Evolutionary conservation across 2,888 invertebrate species (phyloP), one percentile per base, ranked within the genome.

Genomic region (Ellobium chinense): DNA sequence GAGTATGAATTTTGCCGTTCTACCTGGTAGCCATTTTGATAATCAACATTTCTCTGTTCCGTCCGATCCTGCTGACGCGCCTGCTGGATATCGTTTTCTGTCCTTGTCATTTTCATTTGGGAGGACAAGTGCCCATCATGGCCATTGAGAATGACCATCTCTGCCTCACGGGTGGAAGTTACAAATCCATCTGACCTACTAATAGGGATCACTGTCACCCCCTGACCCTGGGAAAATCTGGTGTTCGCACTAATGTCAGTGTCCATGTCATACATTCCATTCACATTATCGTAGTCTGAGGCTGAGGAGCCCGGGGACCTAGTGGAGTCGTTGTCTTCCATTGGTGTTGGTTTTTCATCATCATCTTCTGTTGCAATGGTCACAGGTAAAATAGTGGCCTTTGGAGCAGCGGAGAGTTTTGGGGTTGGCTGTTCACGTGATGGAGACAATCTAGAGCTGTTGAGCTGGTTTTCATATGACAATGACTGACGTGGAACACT

Each of bases 221-320:
- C 65, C 18, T 86, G 85, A 29, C 85, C 78, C 24, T 82, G 63
- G 34, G 80, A 73, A 63, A 70, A 72, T 62, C 78, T 75, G 79
- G 79, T 60, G 63, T 70, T 62, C 12, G 74, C 54, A 62, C 36
- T 34, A 29, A 74, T 29, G 62, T 62, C 65, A 36, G 39, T 24
- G 27, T 39, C 62, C 4, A 63, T 34, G 9, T 81, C 80, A 39
- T 83, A 78, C 69, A 74, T 73, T 9, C 83, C 85, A 34, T 88
- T 85, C 68, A 91, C 82, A 76, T 91, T 91, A 70, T 91, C 91
- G 85, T 91, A 91, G 62, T 91, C 89, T 0, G 91, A 90, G 21
- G 88, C 84, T 58, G 86, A 84, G 0, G 90, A 90, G 0, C 88
- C 86, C 7, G 88, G 86, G 66, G 86, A 87, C 9, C 79, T 68